These are phyloP conservation scores for Hormaphis cornu DNA, from an alignment of 1,140 invertebrate genomes.

Conservation along the genomic window DNA sequence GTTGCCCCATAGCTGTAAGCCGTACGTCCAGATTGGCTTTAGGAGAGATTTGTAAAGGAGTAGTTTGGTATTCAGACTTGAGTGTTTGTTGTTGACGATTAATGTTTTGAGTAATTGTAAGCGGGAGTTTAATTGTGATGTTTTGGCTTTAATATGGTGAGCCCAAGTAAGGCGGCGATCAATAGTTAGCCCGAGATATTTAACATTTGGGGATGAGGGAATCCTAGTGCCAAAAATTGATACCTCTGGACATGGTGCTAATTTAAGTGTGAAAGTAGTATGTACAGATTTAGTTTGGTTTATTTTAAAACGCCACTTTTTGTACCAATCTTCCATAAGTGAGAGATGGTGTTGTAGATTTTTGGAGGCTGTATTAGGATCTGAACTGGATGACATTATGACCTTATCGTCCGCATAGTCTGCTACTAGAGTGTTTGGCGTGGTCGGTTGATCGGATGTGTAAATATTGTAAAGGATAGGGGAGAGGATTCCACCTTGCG, in stretches of 20 bases:
- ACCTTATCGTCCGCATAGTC: constrained; percentile 28
- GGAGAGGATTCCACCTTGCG: too few species aligned
- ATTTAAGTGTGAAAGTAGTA: background rate
- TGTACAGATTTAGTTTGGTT: background rate
- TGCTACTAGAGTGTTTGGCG: background rate
- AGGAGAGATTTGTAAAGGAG: background rate
- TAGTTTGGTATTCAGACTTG: background rate
- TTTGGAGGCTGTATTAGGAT: constrained; percentile 31
- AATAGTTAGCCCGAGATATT: background rate
- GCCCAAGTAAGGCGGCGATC: background rate
- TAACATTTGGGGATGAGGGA: background rate
- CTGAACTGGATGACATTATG: background rate
- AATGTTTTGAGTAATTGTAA: background rate
- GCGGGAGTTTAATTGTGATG: background rate
- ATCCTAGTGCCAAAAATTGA: background rate
- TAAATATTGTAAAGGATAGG: constrained; percentile 2
- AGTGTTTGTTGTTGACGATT: background rate
- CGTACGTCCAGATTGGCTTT: too few species aligned
- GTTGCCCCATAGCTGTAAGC: too few species aligned
- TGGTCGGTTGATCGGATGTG: background rate
- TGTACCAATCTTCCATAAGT: constrained; percentile 33
- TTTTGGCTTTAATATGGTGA: background rate
- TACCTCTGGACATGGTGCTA: background rate
- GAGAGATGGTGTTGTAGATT: constrained; percentile 35
- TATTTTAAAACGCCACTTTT: background rate